Base-by-base conservation (phyloP, 2,888 invertebrate species). In the Drosophila helvetica region DNA sequence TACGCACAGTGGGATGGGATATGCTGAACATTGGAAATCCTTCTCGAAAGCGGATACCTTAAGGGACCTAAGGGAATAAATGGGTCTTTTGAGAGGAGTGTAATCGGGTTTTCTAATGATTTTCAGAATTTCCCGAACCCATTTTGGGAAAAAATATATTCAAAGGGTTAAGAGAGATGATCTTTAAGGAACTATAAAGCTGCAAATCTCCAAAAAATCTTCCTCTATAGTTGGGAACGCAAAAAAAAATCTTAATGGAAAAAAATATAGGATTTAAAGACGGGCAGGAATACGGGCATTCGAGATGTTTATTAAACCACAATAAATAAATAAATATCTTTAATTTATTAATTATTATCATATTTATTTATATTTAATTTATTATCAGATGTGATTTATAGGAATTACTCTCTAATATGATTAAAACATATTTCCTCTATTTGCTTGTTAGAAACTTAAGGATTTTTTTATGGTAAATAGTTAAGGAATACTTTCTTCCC, bases 1-100 rank as follows among this genome's bases (percentile, higher is more conserved):
- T 79, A 77, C 75, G 77, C 80, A 88, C 83, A 77, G 72, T 83
- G 74, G 75, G 2, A 2, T 25, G 2, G 22, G 9, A 6, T 42
- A 5, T n/a, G 1, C 3, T 7, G 2, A 8, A 17, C n/a, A 45
- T 12, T 17, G 3, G 8, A 22, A 8, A 8, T 9, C 2, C 6
- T 15, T 38, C 7, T 6, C 15, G 7, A 19, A 3, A 22, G n/a
- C 8, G 9, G 15, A 19, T 22, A 19, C 10, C 42, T 12, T 15
- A 4, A 38, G 33, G 1, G 1, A 15, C 2, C 12, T 15, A 33
- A 12, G 1, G 38, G 4, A 12, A 2, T 12, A 38, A 38, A 6
- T 5, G 15, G 15, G 9, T n/a, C 5, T 42, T 1, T 38, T 15
- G 2, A 1, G 15, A 38, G 6, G 6, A 6, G 38, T 38, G 6